Conservation (phyloP, 2,888 invertebrate genomes). For the Xanthorhoe spadicearia region DNA sequence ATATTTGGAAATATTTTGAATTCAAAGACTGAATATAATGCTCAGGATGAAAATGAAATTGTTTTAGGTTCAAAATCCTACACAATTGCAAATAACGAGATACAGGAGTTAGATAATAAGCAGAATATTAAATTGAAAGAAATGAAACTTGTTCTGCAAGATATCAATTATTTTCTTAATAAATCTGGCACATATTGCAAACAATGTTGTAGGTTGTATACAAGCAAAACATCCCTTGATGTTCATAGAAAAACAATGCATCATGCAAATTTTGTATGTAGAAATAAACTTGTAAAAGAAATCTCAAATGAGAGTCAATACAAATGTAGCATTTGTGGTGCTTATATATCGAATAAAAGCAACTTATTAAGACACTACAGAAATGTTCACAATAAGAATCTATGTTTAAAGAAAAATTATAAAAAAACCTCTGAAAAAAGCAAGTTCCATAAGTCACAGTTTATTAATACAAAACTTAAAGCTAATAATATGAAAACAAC, state of each 20-base stretch:
- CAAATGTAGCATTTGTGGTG: slow-evolving; percentile 48
- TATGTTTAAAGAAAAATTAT: not conserved
- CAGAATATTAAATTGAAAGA: slow-evolving; percentile 13
- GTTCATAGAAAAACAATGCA: slow-evolving; percentile 48
- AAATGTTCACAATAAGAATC: slow-evolving; percentile 43
- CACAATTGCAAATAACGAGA: slow-evolving; percentile 19
- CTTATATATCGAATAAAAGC: slow-evolving; percentile 34
- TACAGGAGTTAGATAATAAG: not conserved
- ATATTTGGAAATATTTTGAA: slow-evolving; percentile 54
- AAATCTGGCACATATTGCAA: slow-evolving; percentile 62
- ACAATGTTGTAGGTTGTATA: slow-evolving; percentile 65
- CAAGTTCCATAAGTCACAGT: not conserved
- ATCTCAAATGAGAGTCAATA: slow-evolving; percentile 3
- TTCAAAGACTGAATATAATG: not conserved
- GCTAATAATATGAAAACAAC: not conserved
- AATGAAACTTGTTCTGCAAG: slow-evolving; percentile 52
- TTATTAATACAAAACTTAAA: not conserved
- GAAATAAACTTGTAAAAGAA: not conserved
- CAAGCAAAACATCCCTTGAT: slow-evolving; percentile 44
- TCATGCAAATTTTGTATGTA: slow-evolving; percentile 3
- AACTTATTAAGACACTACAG: slow-evolving; percentile 51
- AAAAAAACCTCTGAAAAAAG: not conserved
- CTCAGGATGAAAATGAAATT: slow-evolving; percentile 14
- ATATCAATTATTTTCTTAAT: slow-evolving; percentile 56
- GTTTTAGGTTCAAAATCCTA: slow-evolving; percentile 62